Conservation (phyloP, 2,888 invertebrate species). For the Caenorhabditis sp. region DNA sequence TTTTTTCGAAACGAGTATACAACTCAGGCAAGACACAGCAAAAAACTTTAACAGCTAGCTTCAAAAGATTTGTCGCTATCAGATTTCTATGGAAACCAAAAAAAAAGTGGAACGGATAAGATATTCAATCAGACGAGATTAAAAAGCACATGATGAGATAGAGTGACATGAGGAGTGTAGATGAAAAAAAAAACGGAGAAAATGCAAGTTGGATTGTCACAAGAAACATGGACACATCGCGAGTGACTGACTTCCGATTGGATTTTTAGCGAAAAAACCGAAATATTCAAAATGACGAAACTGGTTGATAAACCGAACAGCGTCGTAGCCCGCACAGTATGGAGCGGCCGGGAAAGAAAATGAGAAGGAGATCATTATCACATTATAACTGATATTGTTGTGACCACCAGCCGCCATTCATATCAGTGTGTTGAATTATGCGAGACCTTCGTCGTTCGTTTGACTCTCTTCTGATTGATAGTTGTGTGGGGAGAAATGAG, state of each 20-base stretch:
- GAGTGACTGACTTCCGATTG: slow-evolving; percentile 46
- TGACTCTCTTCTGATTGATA: slow-evolving; percentile 38
- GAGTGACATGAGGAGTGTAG: slow-evolving; percentile 10
- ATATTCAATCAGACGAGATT: slow-evolving; percentile 12
- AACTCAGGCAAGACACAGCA: too few relatives aligned
- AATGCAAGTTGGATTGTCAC: slow-evolving; percentile 40
- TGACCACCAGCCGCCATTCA: slow-evolving; percentile 36
- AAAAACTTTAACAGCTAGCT: too few relatives aligned
- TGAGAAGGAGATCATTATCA: slow-evolving; percentile 39
- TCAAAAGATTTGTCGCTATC: too few relatives aligned
- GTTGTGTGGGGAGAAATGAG: slow-evolving; percentile 36
- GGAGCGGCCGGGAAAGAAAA: not conserved
- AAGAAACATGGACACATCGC: slow-evolving; percentile 29
- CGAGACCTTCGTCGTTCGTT: slow-evolving; percentile 9
- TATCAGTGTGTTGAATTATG: slow-evolving; percentile 49
- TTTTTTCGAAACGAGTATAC: too few relatives aligned
- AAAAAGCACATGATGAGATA: slow-evolving; percentile 21
- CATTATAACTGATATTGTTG: slow-evolving; percentile 48
- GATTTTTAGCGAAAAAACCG: slow-evolving; percentile 16
- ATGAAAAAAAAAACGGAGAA: slow-evolving; percentile 24
- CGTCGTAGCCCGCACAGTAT: not conserved
- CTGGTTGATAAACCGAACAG: slow-evolving; percentile 32
- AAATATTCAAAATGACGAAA: slow-evolving; percentile 3
- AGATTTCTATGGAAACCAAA: too few relatives aligned
- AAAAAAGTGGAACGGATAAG: slow-evolving; percentile 46